Conservation (phyloP, 2,113 vertebrate genomes). For the Pygoscelis adeliae region DNA sequence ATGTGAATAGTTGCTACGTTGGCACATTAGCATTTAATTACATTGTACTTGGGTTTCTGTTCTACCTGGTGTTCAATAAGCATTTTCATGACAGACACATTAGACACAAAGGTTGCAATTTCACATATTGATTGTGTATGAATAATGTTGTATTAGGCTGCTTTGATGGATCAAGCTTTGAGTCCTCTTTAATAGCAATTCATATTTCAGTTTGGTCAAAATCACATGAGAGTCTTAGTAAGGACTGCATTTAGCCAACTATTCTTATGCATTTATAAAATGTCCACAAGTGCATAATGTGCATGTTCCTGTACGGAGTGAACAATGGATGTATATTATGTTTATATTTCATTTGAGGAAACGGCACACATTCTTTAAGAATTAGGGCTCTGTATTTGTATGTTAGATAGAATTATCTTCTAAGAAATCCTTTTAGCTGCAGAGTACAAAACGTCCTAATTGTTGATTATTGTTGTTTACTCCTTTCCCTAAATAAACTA, state of each 20-base stretch:
- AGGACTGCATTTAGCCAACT: neutral
- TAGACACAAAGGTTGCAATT: neutral
- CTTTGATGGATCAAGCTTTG: neutral
- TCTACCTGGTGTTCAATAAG: neutral
- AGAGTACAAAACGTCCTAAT: neutral
- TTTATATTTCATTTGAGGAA: neutral
- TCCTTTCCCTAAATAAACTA: neutral
- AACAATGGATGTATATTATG: neutral
- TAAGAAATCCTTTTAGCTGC: neutral
- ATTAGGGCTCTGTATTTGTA: neutral
- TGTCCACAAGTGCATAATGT: neutral
- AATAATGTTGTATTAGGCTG: neutral
- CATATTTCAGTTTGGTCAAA: neutral
- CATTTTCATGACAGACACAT: neutral
- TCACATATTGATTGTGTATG: neutral
- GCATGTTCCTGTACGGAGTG: neutral
- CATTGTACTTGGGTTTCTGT: neutral
- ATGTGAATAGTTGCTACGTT: neutral
- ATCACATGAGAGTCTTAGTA: neutral
- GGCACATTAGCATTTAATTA: neutral
- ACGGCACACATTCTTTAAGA: neutral
- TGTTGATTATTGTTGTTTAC: neutral
- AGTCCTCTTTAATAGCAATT: neutral
- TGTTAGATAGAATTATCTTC: neutral
- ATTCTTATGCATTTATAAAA: neutral